phyloP scores from a whole-genome alignment of 2,888 invertebrate genomes.

The Zaprionus bogoriensis region DNA sequence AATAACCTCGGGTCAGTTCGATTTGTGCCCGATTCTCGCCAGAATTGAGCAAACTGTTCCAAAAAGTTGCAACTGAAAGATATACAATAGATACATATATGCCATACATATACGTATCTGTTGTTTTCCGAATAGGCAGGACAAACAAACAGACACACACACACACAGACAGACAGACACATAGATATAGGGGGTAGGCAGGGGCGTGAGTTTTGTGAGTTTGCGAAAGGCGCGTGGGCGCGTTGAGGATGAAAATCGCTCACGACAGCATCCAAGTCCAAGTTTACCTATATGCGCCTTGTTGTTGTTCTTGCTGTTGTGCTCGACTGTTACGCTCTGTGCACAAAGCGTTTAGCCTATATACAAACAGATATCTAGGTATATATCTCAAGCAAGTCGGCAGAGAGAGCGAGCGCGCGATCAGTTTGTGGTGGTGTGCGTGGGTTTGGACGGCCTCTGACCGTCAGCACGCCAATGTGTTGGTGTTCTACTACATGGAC shows the following conservation, averaged over 20 bases:
- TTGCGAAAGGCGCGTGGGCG: conserved; percentile 66
- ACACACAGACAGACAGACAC: conserved; percentile 21
- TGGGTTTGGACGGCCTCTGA: conserved; percentile 77
- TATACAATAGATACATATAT: conserved; percentile 19
- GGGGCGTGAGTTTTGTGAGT: conserved; percentile 11
- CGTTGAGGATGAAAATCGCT: conserved; percentile 38
- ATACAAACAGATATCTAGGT: conserved; percentile 23
- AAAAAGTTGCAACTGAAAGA: conserved; percentile 66
- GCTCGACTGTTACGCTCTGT: conserved; percentile 66
- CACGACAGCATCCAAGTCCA: conserved; percentile 69
- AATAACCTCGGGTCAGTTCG: conserved; percentile 62
- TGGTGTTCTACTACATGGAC: conserved; percentile 40
- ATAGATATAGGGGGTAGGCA: conserved; percentile 18
- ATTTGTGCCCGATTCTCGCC: conserved; percentile 50
- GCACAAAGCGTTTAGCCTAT: conserved; percentile 59
- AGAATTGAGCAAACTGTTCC: conserved; percentile 53
- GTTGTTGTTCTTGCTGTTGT: conserved; percentile 40
- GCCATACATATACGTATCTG: conserved; percentile 16
- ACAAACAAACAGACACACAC: conserved; percentile 50
- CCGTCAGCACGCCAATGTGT: conserved; percentile 57
- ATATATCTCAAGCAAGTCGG: conserved; percentile 33
- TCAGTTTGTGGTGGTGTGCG: conserved; percentile 51
- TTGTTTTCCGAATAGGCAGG: conserved; percentile 46
- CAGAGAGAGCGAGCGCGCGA: conserved; percentile 24
- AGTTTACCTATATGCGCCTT: conserved; percentile 62